Conservation (phyloP, 2,113 vertebrate genomes). For the Murina feae region DNA sequence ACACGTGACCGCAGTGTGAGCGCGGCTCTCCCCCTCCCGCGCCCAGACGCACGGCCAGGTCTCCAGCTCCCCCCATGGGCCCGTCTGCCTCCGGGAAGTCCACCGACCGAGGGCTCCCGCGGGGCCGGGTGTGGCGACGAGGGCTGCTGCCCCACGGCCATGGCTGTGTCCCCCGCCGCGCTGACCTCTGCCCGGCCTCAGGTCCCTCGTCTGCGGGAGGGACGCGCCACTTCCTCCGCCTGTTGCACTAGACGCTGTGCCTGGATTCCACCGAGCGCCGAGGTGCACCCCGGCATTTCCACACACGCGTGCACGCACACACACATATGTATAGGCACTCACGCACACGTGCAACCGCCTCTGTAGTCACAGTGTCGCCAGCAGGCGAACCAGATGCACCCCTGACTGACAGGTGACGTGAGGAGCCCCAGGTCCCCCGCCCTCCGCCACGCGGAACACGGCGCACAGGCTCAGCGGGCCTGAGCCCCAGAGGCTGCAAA, state of each 20-base stretch:
- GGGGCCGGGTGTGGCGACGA: fast-evolving
- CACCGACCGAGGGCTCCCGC: neutral
- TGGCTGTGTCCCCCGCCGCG: fast-evolving
- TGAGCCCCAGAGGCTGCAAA: neutral
- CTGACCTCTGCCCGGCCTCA: neutral
- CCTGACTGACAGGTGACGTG: neutral
- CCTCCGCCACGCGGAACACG: too few species aligned
- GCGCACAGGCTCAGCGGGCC: neutral
- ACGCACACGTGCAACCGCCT: neutral
- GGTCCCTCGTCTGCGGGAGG: neutral
- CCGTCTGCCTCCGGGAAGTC: neutral
- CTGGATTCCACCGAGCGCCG: neutral
- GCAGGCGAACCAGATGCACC: neutral
- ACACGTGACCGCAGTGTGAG: too few species aligned
- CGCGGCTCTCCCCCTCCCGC: too few species aligned
- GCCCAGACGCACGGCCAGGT: too few species aligned
- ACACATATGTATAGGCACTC: too few species aligned
- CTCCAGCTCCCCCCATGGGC: neutral
- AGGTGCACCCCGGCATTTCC: too few species aligned
- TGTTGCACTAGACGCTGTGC: neutral
- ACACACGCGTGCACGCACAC: too few species aligned
- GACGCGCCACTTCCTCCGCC: neutral
- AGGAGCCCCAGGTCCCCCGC: neutral
- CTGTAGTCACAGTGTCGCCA: neutral
- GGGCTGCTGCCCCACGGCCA: neutral